Evolutionary conservation across 2,797 vertebrate genomes (phyloP).

Genomic region (Halcyon badia): DNA sequence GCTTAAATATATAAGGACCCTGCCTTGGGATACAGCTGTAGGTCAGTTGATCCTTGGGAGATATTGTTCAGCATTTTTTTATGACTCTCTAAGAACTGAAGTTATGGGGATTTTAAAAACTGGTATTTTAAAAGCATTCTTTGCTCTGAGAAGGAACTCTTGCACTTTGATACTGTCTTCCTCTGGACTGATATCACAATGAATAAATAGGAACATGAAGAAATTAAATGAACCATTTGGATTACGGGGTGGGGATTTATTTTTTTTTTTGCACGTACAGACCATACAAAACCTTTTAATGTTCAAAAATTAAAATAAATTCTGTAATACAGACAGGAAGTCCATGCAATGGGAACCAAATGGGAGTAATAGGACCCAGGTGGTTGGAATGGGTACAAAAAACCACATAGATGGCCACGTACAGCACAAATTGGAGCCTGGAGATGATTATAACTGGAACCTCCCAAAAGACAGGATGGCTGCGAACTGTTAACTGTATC

Average conservation of each 20-base stretch:
- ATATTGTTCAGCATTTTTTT: not conserved
- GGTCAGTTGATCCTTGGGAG: not conserved
- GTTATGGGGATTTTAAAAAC: not conserved
- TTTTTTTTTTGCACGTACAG: fast-evolving
- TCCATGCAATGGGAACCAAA: conserved; percentile 58
- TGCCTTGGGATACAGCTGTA: not conserved
- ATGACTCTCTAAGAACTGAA: not conserved
- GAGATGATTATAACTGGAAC: conserved; percentile 38
- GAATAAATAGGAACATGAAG: not conserved
- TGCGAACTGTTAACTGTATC: conserved; percentile 16
- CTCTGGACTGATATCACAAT: not conserved
- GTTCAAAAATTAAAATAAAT: conserved; percentile 46
- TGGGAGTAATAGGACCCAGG: conserved; percentile 60
- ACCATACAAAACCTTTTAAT: not conserved
- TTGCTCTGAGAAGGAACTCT: not conserved
- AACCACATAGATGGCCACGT: not conserved
- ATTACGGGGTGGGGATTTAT: not conserved
- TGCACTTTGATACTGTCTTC: not conserved
- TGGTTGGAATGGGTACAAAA: conserved; percentile 62
- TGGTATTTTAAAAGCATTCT: not conserved
- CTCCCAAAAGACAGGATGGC: conserved; percentile 5
- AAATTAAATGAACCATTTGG: not conserved
- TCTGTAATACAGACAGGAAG: conserved; percentile 51
- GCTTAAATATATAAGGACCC: not conserved
- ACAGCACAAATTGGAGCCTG: not conserved